Conservation (phyloP, 1,140 invertebrate species). For the Drosophila melanogaster region DNA sequence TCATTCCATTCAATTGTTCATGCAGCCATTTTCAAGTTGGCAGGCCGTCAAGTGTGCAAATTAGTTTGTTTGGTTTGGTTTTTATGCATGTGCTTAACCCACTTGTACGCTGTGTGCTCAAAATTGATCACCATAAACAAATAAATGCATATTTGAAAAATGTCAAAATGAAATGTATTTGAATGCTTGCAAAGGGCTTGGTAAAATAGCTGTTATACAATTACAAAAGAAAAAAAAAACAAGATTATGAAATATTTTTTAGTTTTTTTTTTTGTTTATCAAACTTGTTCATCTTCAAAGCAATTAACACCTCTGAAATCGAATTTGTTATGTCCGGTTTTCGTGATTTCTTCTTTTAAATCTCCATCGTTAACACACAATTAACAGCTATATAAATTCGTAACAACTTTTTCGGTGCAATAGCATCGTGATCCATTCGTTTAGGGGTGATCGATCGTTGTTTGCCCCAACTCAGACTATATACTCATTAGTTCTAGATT, state of each 20-base stretch:
- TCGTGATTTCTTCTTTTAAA: not conserved
- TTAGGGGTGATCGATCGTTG: conserved; percentile 13
- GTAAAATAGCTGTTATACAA: no score
- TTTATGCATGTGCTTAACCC: conserved; percentile 70
- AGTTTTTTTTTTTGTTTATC: not conserved
- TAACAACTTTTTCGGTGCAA: not conserved
- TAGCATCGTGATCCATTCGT: conserved; percentile 20
- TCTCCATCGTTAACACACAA: not conserved
- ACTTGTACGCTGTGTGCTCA: conserved; percentile 48
- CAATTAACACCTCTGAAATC: not conserved
- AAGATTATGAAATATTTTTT: not conserved
- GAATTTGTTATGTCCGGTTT: not conserved
- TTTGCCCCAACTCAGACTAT: not conserved
- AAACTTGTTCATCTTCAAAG: not conserved
- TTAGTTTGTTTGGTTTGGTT: conserved; percentile 54
- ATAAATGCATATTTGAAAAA: conserved; percentile 14
- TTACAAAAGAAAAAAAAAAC: no score
- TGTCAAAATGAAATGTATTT: not conserved
- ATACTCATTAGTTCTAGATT: conserved; percentile 32
- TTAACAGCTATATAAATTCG: conserved; percentile 19
- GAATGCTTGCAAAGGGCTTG: not conserved
- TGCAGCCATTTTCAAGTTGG: conserved; percentile 47
- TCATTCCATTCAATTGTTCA: conserved; percentile 50
- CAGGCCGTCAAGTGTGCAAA: conserved; percentile 71
- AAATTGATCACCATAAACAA: conserved; percentile 20